These are phyloP conservation scores for Diarsia rubi DNA, from an alignment of 2,888 invertebrate genomes.

Conservation along the genomic window DNA sequence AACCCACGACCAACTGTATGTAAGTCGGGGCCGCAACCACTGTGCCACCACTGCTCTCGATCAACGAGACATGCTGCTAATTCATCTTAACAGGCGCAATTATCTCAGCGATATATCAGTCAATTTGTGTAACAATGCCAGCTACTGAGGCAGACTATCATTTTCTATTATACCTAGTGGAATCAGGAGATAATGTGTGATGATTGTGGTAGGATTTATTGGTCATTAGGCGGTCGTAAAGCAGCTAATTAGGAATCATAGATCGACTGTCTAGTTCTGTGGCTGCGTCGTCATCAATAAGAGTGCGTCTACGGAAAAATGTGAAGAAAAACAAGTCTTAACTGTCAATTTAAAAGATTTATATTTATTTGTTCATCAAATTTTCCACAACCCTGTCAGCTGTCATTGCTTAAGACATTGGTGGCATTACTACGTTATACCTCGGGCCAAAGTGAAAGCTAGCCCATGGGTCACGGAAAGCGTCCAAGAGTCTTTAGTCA, in stretches of 20 bases:
- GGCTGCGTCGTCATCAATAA: neutral
- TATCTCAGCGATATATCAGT: slow-evolving; percentile 43
- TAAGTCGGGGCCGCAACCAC: too few species aligned
- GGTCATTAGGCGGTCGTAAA: slow-evolving; percentile 11
- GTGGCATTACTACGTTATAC: too few species aligned
- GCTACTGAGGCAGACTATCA: slow-evolving; percentile 12
- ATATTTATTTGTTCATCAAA: neutral
- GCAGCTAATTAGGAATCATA: neutral
- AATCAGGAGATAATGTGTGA: slow-evolving; percentile 15
- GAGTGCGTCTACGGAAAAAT: neutral
- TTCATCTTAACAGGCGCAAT: slow-evolving; percentile 50
- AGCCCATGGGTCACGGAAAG: too few species aligned
- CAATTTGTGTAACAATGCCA: slow-evolving; percentile 43
- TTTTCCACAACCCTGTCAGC: too few species aligned
- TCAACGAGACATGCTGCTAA: slow-evolving; percentile 44
- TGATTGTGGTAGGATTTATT: slow-evolving; percentile 22
- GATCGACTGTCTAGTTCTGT: neutral
- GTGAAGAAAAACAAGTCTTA: neutral
- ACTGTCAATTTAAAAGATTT: too few species aligned
- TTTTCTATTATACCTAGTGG: slow-evolving; percentile 25
- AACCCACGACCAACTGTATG: too few species aligned
- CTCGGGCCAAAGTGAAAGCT: too few species aligned
- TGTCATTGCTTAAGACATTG: too few species aligned
- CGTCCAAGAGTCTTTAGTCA: too few species aligned
- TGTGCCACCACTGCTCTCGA: too few species aligned